Conservation (phyloP, 2,888 invertebrate species). For the Chrysina gloriosa region DNA sequence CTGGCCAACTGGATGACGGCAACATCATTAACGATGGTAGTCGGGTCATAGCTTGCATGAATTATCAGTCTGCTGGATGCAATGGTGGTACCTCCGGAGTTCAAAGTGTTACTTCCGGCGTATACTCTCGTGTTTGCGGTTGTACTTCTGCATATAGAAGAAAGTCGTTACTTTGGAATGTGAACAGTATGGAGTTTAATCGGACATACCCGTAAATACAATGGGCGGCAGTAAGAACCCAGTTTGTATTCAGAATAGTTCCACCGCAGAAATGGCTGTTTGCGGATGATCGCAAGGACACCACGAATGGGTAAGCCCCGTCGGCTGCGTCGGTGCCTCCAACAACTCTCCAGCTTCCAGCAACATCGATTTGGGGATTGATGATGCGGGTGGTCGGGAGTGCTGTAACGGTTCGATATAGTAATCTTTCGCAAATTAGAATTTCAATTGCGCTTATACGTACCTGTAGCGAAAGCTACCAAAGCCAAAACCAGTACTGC, state of each 20-base stretch:
- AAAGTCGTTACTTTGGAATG: too few species aligned
- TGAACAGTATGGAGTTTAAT: background rate
- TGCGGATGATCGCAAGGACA: constrained; percentile 60
- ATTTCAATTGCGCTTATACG: too few species aligned
- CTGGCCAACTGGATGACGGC: constrained; percentile 45
- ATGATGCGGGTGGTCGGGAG: background rate
- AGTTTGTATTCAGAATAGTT: constrained; percentile 62
- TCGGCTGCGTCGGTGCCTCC: constrained; percentile 64
- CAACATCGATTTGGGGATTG: constrained; percentile 19
- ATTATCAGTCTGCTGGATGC: constrained; percentile 60
- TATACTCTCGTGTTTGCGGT: constrained; percentile 56
- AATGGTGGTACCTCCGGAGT: constrained; percentile 64
- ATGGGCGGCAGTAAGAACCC: constrained; percentile 67
- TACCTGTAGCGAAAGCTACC: too few species aligned
- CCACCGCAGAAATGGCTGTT: constrained; percentile 67
- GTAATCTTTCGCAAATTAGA: too few species aligned
- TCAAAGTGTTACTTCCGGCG: constrained; percentile 66
- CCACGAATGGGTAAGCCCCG: constrained; percentile 64
- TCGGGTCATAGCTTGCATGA: constrained; percentile 64
- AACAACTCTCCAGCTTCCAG: constrained; percentile 61
- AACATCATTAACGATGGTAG: constrained; percentile 48
- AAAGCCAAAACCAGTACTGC: too few species aligned
- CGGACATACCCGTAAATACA: constrained; percentile 63
- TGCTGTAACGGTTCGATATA: constrained; percentile 27
- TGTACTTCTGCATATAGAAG: background rate